Evolutionary conservation across 2,888 invertebrate species (phyloP), one percentile per base, ranked within the genome.

Genomic region (Dicyrtomina minuta): DNA sequence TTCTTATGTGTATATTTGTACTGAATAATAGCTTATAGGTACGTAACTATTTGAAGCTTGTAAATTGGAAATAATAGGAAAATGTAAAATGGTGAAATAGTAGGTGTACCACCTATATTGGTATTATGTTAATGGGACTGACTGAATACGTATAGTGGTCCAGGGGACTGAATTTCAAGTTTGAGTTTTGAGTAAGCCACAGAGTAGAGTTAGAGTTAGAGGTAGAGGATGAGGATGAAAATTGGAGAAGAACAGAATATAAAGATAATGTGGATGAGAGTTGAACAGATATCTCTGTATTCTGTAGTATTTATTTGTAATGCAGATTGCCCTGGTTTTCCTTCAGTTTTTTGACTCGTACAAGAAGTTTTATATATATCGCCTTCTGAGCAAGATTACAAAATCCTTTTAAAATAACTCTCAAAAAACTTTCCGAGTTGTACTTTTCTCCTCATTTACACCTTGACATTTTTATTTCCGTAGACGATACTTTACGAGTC

Each of bases 391-490:
- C 27, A 56, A 33, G 64, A 64, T 53, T 64, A 53, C 49, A 53
- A 64, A 64, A 53, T 53, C 53, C 64, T 65, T 65, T 65, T 65
- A 33, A 62, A 62, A 62, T 51, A 66, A 43, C 62, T 13, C 24
- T 56, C n/a, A 33, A 33, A n/a, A n/a, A n/a, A n/a, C 15, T 61
- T 22, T 39, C 43, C 49, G 13, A 24, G 39, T 66, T 22, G 33
- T 68, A 55, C 55, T 70, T 70, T 71, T 66, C 70, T 66, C 43
- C 71, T 73, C 70, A 73, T 68, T 71, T 71, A 69, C 68, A 68
- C 69, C 61, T 71, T 73, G 73, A 73, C 73, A 69, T 71, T 73
- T 73, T 73, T 73, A 73, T 71, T 66, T 73, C 67, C 58, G 49
- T 39, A 33, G 70, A 71, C 60, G 67, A 71, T 71, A 71, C 64